Percentiles rank a stretch among this genome's conserved stretches.
These are phyloP conservation scores for Naso thynnoides DNA, from an alignment of 2,797 vertebrate genomes.

Conservation along the genomic window DNA sequence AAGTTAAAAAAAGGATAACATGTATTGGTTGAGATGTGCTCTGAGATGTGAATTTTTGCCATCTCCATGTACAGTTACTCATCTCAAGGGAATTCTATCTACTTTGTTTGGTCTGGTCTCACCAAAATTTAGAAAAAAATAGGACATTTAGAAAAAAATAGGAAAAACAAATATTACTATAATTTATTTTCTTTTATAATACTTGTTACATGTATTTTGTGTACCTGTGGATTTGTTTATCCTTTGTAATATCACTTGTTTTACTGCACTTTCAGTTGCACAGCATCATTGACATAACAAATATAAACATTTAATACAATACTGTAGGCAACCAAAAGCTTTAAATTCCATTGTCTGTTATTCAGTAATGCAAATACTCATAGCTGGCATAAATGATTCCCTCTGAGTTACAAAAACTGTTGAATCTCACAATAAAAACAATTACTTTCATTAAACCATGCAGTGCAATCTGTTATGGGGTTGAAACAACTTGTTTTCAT, in stretches of 20 bases:
- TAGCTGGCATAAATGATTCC: background rate
- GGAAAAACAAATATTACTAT: background rate
- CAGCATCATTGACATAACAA: background rate
- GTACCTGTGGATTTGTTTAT: no score
- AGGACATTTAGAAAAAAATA: background rate
- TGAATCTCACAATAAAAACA: background rate
- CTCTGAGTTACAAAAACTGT: background rate
- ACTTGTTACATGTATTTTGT: no score
- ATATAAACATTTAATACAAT: background rate
- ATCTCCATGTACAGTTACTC: background rate
- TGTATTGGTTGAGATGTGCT: background rate
- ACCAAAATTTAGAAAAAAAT: background rate
- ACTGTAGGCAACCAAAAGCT: background rate
- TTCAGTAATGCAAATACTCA: background rate
- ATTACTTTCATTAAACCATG: slow-evolving; percentile 4
- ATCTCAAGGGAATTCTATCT: background rate
- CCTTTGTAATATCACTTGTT: no score
- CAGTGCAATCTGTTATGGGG: background rate
- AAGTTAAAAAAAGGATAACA: background rate
- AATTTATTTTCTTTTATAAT: no score
- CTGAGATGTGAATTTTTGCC: background rate
- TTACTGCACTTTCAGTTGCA: no score
- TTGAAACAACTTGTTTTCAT: background rate
- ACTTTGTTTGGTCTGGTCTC: background rate
- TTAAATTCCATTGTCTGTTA: slow-evolving; percentile 5